These are phyloP conservation scores for Onthophagus taurus DNA, from an alignment of 1,140 invertebrate genomes.

Conservation along the genomic window DNA sequence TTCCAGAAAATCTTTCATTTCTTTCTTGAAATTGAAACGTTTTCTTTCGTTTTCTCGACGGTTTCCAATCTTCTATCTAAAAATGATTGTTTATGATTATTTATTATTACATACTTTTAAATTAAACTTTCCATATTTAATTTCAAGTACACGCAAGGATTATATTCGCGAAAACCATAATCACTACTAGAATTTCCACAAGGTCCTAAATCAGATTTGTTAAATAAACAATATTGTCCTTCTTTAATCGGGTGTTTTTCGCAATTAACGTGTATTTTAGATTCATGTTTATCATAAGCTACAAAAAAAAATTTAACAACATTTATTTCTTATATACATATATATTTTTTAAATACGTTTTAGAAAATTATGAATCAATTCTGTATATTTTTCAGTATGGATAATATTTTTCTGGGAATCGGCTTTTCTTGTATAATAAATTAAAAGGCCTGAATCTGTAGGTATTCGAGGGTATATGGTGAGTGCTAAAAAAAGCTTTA, in stretches of 20 bases:
- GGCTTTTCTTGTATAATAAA: neutral
- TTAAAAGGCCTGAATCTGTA: neutral
- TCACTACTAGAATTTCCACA: slow-evolving; percentile 4
- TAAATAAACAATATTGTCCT: slow-evolving; percentile 8
- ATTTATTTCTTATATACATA: neutral
- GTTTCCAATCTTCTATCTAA: neutral
- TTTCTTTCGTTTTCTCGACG: neutral
- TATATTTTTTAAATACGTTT: neutral
- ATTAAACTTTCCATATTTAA: slow-evolving; percentile 10
- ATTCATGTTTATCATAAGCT: slow-evolving; percentile 6
- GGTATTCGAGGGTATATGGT: neutral
- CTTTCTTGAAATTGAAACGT: no score
- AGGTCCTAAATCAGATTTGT: slow-evolving; percentile 9
- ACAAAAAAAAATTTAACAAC: neutral
- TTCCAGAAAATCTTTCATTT: no score
- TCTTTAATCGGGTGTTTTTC: neutral
- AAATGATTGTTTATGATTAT: neutral
- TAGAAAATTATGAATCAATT: neutral
- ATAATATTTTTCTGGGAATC: neutral
- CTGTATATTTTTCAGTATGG: neutral
- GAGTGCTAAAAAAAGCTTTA: neutral
- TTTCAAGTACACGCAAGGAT: slow-evolving; percentile 14
- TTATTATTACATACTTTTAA: neutral
- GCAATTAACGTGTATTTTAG: slow-evolving; percentile 8
- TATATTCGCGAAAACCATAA: slow-evolving; percentile 3